These are phyloP conservation scores for Tenrec ecaudatus DNA, from an alignment of 2,113 vertebrate species.

Conservation along the genomic window DNA sequence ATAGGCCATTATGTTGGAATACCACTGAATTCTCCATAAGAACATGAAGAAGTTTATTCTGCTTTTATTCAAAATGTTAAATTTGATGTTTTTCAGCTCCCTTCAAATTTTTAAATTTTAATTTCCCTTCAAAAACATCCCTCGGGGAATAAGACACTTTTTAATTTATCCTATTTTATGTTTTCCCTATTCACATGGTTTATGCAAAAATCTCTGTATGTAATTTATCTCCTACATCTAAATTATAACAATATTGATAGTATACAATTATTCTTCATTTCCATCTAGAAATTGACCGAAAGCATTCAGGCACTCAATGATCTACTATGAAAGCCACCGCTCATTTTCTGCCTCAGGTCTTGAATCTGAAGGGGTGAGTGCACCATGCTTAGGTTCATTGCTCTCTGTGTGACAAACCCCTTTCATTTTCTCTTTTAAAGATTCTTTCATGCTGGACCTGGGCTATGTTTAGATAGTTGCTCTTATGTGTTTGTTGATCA, in stretches of 20 bases:
- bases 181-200: not conserved
- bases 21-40: not conserved
- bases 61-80: slow-evolving; percentile 13
- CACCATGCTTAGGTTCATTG: not conserved
- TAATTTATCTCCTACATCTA: not conserved
- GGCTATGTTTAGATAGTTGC: too few relatives aligned
- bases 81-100: slow-evolving; percentile 6
- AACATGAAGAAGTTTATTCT: not conserved
- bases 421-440: not conserved
- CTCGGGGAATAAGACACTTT: slow-evolving; percentile 51
- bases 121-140: slow-evolving; percentile 40
- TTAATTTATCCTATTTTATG: slow-evolving; percentile 74
- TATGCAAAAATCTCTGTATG: slow-evolving; percentile 68
- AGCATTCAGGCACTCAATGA: too few relatives aligned
- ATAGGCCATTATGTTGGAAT: not conserved
- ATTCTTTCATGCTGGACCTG: not conserved
- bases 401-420: not conserved
- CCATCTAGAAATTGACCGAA: slow-evolving; percentile 2
- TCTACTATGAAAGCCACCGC: too few relatives aligned
- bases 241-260: not conserved
- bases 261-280: not conserved
- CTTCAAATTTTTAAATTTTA: slow-evolving; percentile 42
- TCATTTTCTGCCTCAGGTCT: not conserved
- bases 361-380: not conserved
- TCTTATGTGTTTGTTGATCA: too few relatives aligned